Conservation (phyloP, 1,140 invertebrate genomes). For the Littorina saxatilis region DNA sequence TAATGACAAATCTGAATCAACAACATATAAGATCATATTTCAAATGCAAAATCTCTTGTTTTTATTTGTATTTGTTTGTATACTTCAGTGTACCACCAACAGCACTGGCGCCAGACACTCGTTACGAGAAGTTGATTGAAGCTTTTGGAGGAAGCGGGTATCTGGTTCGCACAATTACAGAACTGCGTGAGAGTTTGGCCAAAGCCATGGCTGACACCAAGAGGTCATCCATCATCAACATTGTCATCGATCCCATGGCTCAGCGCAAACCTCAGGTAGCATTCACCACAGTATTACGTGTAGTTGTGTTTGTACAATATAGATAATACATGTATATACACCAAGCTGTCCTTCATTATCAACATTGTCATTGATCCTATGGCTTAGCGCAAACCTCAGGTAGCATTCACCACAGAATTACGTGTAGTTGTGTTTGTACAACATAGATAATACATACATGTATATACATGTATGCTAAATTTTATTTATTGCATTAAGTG, state of each 20-base stretch:
- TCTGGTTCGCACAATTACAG: constrained; percentile 85
- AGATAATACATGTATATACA: constrained; percentile 62
- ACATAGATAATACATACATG: too few species aligned
- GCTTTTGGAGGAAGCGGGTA: constrained; percentile 90
- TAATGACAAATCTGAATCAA: too few species aligned
- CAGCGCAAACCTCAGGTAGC: constrained; percentile 90
- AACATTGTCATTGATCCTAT: constrained; percentile 93
- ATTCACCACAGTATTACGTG: too few species aligned
- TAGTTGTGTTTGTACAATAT: too few species aligned
- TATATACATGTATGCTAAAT: constrained; percentile 85
- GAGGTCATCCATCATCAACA: constrained; percentile 91
- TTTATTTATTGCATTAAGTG: constrained; percentile 94
- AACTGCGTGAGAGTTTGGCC: constrained; percentile 84
- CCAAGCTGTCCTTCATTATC: constrained; percentile 88
- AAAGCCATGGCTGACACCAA: constrained; percentile 81
- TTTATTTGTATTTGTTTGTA: too few species aligned
- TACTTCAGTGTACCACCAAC: constrained; percentile 86
- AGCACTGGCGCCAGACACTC: constrained; percentile 84
- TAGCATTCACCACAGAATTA: constrained; percentile 39
- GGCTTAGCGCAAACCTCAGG: constrained; percentile 92
- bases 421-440: too few species aligned
- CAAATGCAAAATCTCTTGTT: too few species aligned
- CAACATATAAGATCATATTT: too few species aligned
- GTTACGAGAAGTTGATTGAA: constrained; percentile 93
- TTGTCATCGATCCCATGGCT: constrained; percentile 90